These are phyloP conservation scores for Arenaria interpres DNA, from an alignment of 2,113 vertebrate species.

Conservation along the genomic window DNA sequence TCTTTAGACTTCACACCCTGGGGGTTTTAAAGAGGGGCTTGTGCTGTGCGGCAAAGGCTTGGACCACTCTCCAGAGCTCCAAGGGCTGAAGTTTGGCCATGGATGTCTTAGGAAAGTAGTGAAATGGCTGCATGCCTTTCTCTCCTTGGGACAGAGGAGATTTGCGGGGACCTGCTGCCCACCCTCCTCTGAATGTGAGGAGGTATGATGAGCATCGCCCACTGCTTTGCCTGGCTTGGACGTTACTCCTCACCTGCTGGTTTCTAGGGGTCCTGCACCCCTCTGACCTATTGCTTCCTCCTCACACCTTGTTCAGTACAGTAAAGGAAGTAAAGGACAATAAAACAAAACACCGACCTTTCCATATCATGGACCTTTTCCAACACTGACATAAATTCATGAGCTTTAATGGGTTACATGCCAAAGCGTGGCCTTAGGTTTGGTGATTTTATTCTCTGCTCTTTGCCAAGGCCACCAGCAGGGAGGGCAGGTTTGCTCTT, in stretches of 20 bases:
- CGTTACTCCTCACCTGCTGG: fast-evolving
- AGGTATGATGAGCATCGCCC: neutral
- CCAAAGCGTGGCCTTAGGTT: neutral
- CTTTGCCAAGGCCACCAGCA: neutral
- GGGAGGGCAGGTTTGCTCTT: neutral
- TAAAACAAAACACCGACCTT: neutral
- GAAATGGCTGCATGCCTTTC: neutral
- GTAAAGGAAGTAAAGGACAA: neutral
- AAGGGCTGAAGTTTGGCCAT: fast-evolving
- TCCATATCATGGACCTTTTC: neutral
- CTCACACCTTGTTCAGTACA: neutral
- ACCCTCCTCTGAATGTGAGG: neutral
- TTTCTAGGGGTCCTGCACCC: neutral
- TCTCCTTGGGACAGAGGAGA: neutral
- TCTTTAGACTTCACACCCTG: neutral
- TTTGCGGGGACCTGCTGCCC: neutral
- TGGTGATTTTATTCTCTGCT: neutral
- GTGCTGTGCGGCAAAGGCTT: neutral
- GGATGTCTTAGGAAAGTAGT: neutral
- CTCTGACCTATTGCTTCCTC: neutral
- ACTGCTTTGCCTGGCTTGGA: neutral
- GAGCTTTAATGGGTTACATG: neutral
- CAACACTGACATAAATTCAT: neutral
- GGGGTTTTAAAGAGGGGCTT: neutral
- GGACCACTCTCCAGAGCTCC: neutral